Conservation (phyloP, 2,888 invertebrate species). For the Latrodectus hesperus region DNA sequence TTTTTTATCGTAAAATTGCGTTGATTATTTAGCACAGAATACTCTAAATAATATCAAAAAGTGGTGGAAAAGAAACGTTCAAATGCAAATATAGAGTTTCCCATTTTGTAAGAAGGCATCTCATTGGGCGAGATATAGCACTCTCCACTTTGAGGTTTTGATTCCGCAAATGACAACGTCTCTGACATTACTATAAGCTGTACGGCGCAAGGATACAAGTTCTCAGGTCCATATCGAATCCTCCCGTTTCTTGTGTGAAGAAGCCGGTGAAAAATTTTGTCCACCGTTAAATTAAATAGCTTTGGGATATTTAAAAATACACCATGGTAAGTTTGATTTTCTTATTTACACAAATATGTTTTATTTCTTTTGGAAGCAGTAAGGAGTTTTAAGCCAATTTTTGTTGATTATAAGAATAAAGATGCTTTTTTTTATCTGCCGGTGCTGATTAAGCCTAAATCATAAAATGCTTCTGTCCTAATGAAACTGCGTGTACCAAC, state of each 20-base stretch:
- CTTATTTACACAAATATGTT: not conserved
- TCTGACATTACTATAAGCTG: slow-evolving; percentile 34
- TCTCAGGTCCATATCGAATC: slow-evolving; percentile 45
- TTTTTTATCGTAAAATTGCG: not conserved
- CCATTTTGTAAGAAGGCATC: slow-evolving; percentile 49
- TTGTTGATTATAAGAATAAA: slow-evolving; percentile 1
- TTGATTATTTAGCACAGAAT: slow-evolving; percentile 42
- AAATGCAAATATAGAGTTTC: slow-evolving; percentile 53
- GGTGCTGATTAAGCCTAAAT: slow-evolving; percentile 66
- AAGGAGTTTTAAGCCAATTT: not conserved
- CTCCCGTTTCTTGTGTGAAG: slow-evolving; percentile 67
- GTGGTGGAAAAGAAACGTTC: slow-evolving; percentile 56
- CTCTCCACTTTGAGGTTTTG: slow-evolving; percentile 59
- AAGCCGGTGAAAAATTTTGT: slow-evolving; percentile 68
- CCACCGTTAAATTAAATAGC: slow-evolving; percentile 61
- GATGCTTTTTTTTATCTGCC: slow-evolving; percentile 9
- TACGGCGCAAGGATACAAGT: slow-evolving; percentile 59
- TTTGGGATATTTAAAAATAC: slow-evolving; percentile 65
- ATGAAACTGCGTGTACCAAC: slow-evolving; percentile 25
- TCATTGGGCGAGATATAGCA: slow-evolving; percentile 52
- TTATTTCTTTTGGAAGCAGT: too few relatives aligned
- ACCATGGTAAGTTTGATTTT: slow-evolving; percentile 59
- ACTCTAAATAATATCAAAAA: slow-evolving; percentile 36
- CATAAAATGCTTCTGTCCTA: slow-evolving; percentile 34
- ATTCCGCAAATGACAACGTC: slow-evolving; percentile 60